Conservation (phyloP, 2,113 vertebrate species). For the Rana temporaria region DNA sequence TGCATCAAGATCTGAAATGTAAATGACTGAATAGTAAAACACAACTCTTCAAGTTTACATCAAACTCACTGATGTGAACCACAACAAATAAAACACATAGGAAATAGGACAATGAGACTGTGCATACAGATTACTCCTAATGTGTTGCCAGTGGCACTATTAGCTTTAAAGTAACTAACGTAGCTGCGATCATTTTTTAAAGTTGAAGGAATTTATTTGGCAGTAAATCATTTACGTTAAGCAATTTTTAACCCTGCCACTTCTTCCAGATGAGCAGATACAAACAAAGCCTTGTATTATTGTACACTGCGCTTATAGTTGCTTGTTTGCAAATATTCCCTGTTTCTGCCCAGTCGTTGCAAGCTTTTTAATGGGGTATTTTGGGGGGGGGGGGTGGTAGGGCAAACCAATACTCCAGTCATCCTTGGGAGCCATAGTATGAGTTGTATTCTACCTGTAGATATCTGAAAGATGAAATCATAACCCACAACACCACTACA, state of each 20-base stretch:
- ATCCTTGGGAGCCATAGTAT: too few species aligned
- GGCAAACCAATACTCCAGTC: too few species aligned
- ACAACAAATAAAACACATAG: slow-evolving; percentile 19
- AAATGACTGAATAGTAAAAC: background rate
- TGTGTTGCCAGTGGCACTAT: slow-evolving; percentile 48
- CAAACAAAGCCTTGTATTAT: background rate
- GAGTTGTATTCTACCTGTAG: too few species aligned
- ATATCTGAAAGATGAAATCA: too few species aligned
- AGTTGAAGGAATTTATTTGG: slow-evolving; percentile 13
- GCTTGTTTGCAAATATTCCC: background rate
- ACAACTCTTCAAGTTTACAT: background rate
- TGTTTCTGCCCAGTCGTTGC: too few species aligned
- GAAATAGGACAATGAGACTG: slow-evolving; percentile 41
- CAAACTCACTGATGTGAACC: slow-evolving; percentile 25
- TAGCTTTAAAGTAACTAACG: slow-evolving; percentile 32
- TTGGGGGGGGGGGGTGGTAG: too few species aligned
- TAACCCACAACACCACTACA: too few species aligned
- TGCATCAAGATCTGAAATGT: background rate
- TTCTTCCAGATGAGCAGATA: background rate
- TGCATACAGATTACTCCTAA: slow-evolving; percentile 48
- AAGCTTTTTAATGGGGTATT: too few species aligned
- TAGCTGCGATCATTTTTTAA: slow-evolving; percentile 7
- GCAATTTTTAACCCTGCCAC: slow-evolving; percentile 31
- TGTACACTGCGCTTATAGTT: background rate
- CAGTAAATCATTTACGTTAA: slow-evolving; percentile 44